phyloP scores from a whole-genome alignment of 2,797 vertebrate species.

The Sylvia borin region DNA sequence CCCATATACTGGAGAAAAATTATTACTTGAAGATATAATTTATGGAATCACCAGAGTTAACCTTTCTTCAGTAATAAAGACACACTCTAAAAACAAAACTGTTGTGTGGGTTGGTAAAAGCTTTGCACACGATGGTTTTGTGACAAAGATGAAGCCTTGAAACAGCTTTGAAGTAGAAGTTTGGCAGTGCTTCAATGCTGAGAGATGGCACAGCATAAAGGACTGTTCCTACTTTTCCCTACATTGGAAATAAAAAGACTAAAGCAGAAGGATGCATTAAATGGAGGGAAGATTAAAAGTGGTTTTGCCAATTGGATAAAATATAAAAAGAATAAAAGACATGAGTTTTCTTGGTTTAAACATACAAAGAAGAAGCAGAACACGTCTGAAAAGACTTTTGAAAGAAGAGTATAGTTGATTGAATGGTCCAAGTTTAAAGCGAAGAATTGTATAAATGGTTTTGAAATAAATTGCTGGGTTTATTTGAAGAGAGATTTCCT shows the following conservation, averaged over 20 bases:
- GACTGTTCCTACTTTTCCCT: not conserved
- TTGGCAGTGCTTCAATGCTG: constrained; percentile 52
- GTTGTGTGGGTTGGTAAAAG: not conserved
- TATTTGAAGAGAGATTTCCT: not conserved
- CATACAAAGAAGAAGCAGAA: not conserved
- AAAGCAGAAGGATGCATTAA: not conserved
- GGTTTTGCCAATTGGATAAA: not conserved
- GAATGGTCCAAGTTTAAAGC: not conserved
- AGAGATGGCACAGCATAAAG: not conserved
- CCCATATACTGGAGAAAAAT: not conserved
- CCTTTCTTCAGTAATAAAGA: not conserved
- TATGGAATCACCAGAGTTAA: not conserved
- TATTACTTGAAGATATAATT: not conserved
- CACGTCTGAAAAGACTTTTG: not conserved
- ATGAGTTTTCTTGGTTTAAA: not conserved
- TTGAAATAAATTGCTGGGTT: not conserved
- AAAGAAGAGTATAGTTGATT: not conserved
- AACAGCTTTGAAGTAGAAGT: constrained; percentile 25
- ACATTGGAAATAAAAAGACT: not conserved
- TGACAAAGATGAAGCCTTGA: constrained; percentile 28
- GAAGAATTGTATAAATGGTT: not conserved
- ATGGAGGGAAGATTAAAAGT: constrained; percentile 1
- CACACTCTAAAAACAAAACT: not conserved
- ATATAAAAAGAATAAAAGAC: not conserved
- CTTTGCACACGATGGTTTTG: not conserved